Percentiles rank a stretch among this genome's conserved stretches.
phyloP scores from a whole-genome alignment of 2,113 vertebrate genomes.

The Corapipo altera region DNA sequence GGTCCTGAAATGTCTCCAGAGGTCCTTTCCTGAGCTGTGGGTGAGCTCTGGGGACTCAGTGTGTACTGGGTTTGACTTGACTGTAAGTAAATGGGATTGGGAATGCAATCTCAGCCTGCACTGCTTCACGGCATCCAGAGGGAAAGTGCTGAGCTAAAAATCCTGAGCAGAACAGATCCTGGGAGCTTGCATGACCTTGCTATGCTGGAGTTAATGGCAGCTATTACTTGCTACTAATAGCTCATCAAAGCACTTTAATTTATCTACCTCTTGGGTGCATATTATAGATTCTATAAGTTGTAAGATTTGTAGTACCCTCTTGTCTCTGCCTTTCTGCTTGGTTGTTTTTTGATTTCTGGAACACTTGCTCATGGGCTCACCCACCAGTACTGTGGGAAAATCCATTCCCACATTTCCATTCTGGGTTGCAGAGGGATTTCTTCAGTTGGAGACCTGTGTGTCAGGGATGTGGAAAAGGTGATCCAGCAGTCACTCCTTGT shows the following conservation, averaged over 20 bases:
- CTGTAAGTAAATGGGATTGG: neutral
- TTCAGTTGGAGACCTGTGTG: neutral
- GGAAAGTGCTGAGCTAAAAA: neutral
- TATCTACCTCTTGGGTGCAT: neutral
- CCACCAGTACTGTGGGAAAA: neutral
- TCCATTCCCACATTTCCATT: accelerated
- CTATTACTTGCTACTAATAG: conserved; percentile 18
- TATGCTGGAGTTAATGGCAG: neutral
- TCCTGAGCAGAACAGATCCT: neutral
- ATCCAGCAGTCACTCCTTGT: neutral
- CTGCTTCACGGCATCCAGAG: neutral
- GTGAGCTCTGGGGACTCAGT: neutral
- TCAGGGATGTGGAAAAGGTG: neutral
- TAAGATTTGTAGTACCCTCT: neutral
- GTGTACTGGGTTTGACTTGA: neutral
- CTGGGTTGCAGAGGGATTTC: neutral
- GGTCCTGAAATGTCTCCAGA: neutral
- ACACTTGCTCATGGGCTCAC: neutral
- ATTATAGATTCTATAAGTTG: neutral
- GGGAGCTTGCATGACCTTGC: neutral
- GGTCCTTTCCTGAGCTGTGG: neutral
- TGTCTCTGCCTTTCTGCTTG: neutral
- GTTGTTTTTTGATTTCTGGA: neutral
- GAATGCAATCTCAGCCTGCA: neutral
- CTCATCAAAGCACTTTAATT: conserved; percentile 28